Percentiles rank a stretch among this genome's conserved stretches.
These are phyloP conservation scores for Sebastes itinus DNA, from an alignment of 2,797 vertebrate species.

Conservation along the genomic window DNA sequence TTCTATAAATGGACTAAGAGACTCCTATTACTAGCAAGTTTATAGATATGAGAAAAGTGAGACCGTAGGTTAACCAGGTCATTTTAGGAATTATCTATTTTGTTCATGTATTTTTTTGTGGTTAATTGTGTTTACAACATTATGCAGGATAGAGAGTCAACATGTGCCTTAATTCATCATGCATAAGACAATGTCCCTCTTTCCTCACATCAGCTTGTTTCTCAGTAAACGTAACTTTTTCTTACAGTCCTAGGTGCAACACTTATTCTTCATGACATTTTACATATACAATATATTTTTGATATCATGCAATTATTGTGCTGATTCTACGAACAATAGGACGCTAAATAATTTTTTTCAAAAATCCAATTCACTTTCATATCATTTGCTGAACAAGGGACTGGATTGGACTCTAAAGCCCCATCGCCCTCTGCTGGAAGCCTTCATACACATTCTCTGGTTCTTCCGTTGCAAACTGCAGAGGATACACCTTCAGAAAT, in stretches of 20 bases:
- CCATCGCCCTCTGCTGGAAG: neutral
- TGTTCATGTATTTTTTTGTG: neutral
- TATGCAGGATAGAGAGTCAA: no score
- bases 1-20: neutral
- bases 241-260: neutral
- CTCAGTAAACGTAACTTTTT: neutral
- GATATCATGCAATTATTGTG: neutral
- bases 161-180: neutral
- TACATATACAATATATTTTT: neutral
- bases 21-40: neutral
- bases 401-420: no score
- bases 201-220: neutral
- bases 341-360: neutral
- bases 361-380: neutral
- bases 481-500: neutral
- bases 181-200: neutral
- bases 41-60: neutral
- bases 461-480: neutral
- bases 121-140: neutral
- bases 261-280: neutral
- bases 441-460: accelerated
- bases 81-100: no score
- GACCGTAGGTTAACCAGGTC: no score
- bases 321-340: neutral
- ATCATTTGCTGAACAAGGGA: neutral